phyloP scores from a whole-genome alignment of 1,140 invertebrate genomes.

The Leptopilina clavipes region DNA sequence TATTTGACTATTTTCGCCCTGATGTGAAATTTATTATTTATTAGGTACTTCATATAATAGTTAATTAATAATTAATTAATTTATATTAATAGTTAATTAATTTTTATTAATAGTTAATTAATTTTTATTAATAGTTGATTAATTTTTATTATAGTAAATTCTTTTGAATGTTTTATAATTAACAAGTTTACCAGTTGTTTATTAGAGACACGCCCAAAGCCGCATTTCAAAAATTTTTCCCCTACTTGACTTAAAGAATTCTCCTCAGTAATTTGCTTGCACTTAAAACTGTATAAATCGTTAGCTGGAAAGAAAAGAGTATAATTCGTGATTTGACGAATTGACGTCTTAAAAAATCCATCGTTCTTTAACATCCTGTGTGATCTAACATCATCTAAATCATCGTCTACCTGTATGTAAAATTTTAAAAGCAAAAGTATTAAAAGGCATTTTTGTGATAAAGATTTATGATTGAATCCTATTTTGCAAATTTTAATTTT shows the following conservation, averaged over 20 bases:
- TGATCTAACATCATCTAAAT: constrained; percentile 73
- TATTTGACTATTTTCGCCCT: neutral
- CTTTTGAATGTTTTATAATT: too few species aligned
- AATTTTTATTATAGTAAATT: too few species aligned
- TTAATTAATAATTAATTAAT: constrained; percentile 14
- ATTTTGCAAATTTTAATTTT: too few species aligned
- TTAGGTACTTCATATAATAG: neutral
- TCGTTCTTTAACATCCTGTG: constrained; percentile 77
- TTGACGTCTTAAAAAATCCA: constrained; percentile 76
- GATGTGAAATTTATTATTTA: constrained; percentile 18
- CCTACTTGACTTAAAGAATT: neutral
- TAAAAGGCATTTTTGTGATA: too few species aligned
- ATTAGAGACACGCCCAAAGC: constrained; percentile 9
- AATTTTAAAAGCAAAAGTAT: neutral
- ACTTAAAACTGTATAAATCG: constrained; percentile 40
- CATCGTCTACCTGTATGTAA: constrained; percentile 26
- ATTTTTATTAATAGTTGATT: too few species aligned
- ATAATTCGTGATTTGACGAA: constrained; percentile 76
- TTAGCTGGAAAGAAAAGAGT: constrained; percentile 77
- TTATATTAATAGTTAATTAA: too few species aligned
- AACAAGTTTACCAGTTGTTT: neutral
- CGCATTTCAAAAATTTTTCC: constrained; percentile 30
- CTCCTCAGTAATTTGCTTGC: constrained; percentile 36
- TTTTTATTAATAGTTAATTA: too few species aligned
- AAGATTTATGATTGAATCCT: too few species aligned